Evolutionary conservation across 2,797 vertebrate genomes (phyloP).

Genomic region (Thalassophryne amazonica): DNA sequence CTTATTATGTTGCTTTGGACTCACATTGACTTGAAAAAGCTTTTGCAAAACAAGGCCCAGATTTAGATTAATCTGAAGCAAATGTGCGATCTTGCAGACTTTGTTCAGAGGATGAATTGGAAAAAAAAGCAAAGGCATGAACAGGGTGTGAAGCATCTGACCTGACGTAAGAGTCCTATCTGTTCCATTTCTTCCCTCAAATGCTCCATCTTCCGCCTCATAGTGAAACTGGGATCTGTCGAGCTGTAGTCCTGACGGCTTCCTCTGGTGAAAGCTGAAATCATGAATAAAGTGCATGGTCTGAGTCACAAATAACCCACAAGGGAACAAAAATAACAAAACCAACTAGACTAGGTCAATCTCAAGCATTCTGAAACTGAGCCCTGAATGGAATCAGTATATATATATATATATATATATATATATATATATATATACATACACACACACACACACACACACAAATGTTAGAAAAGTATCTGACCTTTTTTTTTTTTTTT

Average conservation of each 20-base stretch:
- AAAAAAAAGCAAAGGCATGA: not conserved
- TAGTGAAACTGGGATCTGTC: conserved; percentile 94
- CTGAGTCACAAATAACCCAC: conserved; percentile 3
- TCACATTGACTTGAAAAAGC: too few relatives aligned
- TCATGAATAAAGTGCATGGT: not conserved
- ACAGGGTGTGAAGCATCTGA: conserved; percentile 54
- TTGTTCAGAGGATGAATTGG: not conserved
- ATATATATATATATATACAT: too few relatives aligned
- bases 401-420: too few relatives aligned
- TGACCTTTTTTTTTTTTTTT: too few relatives aligned
- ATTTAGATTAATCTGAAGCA: conserved; percentile 8
- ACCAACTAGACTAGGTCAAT: not conserved
- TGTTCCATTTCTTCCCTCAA: conserved; percentile 95
- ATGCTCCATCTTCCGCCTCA: conserved; percentile 99
- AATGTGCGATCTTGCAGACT: conserved; percentile 7
- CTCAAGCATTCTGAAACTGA: not conserved
- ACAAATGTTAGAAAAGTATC: too few relatives aligned
- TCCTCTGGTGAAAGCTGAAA: conserved; percentile 86
- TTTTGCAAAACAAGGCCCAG: too few relatives aligned
- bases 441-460: too few relatives aligned
- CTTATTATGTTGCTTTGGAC: too few relatives aligned
- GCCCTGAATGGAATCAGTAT: too few relatives aligned
- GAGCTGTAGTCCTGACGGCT: conserved; percentile 85
- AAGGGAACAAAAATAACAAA: not conserved
- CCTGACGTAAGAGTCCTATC: conserved; percentile 88